phyloP scores from a whole-genome alignment of 2,888 invertebrate species.

The Stictocephala bisonia region DNA sequence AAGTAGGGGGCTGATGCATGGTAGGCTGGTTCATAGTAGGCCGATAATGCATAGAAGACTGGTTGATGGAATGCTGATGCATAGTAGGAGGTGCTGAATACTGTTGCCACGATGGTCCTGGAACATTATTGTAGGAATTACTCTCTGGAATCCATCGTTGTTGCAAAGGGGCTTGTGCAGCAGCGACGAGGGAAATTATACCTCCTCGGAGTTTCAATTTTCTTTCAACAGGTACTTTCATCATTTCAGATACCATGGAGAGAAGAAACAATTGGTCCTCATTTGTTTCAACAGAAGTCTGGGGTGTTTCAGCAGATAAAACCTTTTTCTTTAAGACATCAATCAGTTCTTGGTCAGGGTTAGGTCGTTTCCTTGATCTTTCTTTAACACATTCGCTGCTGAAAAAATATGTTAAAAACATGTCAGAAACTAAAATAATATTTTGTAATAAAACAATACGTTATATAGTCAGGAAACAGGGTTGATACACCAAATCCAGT shows the following conservation, averaged over 20 bases:
- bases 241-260: conserved; percentile 39
- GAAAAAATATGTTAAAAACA: too few relatives aligned
- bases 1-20: background rate
- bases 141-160: conserved; percentile 28
- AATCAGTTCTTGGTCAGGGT: conserved; percentile 35
- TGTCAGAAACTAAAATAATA: too few relatives aligned
- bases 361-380: conserved; percentile 28
- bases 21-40: conserved; percentile 34
- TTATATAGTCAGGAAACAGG: too few relatives aligned
- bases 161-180: conserved; percentile 39
- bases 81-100: background rate
- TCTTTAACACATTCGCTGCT: too few relatives aligned
- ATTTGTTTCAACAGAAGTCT: conserved; percentile 21
- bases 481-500: too few relatives aligned
- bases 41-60: conserved; percentile 27
- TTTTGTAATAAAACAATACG: too few relatives aligned
- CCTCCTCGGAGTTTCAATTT: conserved; percentile 32
- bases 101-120: conserved; percentile 36
- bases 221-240: conserved; percentile 25
- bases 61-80: conserved; percentile 36
- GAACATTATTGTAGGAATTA: conserved; percentile 27
- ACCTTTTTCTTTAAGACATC: conserved; percentile 32
- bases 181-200: conserved; percentile 28
- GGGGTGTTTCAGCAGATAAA: conserved; percentile 26
- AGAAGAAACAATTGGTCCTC: conserved; percentile 36